Evolutionary conservation across 2,113 vertebrate genomes (phyloP), one percentile per base, ranked within the genome.

Genomic region (Electrona antarctica): DNA sequence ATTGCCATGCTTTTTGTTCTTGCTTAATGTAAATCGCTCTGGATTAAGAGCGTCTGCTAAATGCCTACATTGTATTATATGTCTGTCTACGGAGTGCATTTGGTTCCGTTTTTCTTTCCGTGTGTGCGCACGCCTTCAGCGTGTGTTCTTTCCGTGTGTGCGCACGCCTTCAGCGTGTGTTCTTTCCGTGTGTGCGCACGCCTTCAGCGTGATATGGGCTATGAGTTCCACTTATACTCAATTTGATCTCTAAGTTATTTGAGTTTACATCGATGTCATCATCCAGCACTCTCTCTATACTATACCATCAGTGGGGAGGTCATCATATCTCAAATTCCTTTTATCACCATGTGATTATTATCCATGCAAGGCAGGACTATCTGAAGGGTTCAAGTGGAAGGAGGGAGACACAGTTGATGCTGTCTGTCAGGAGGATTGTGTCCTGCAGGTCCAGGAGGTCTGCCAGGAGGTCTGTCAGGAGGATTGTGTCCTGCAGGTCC

Each of bases 401-500:
- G 21, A 21, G 1, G 15, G 7, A 29, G 51, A 45, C 29, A 64
- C 8, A 1, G 8, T 4, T 9, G 69, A 41, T 71, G 33, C 67
- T 61, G 21, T 21, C 21, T 21, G 21, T 21, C 21, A 74, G 54
- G 66, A 59, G 13, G 8, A 50, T 12, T 69, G 48, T 21, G 48
- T 60, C 28, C 60, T 66, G 8, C 21, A 73, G 67, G 52, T 69
- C 47, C 13, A 41, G n/a, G 21, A 21, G 1, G 21, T 21, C 21
- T 21, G 21, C n/a, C n/a, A 21, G 1, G 21, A 21, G 1, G 21
- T 21, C 21, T 21, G 21, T 21, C 21, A 74, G 54, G 66, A 59
- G 13, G 8, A 50, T 12, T 69, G 48, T 21, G 48, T 60, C 28
- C 60, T 66, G 8, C 21, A 73, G 67, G 52, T 69, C 47, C 13